Conservation (phyloP, 2,113 vertebrate genomes). For the Tyrannus savana region DNA sequence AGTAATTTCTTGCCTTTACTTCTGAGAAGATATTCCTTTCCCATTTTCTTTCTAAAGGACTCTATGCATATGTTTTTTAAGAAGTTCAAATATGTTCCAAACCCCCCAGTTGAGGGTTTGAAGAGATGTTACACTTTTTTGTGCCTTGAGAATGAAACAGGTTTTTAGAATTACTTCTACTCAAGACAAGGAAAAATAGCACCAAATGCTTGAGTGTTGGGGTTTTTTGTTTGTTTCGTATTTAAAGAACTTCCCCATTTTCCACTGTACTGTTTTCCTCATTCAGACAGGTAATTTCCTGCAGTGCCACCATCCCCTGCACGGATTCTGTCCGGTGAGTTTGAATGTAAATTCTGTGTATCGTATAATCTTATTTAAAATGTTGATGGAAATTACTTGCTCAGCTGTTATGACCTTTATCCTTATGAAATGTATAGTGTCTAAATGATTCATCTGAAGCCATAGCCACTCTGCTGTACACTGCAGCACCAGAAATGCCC, state of each 20-base stretch:
- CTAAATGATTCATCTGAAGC: constrained; percentile 52
- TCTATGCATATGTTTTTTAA: neutral
- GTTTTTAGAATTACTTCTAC: neutral
- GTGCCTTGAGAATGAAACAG: neutral
- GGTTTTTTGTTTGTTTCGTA: neutral
- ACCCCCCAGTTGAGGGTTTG: neutral
- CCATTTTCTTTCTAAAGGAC: neutral
- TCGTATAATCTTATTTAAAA: constrained; percentile 43
- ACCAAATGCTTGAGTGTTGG: neutral
- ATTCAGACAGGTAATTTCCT: neutral
- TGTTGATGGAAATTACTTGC: constrained; percentile 55
- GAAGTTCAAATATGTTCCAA: neutral
- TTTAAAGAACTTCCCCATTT: neutral
- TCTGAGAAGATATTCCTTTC: neutral
- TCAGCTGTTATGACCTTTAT: constrained; percentile 64
- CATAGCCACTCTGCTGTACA: neutral
- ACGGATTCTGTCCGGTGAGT: neutral
- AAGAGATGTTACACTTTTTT: neutral
- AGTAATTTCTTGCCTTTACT: neutral
- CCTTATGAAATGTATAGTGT: constrained; percentile 62
- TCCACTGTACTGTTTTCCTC: neutral
- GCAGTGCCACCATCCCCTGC: neutral
- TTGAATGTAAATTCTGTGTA: constrained; percentile 31
- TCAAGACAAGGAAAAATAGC: neutral
- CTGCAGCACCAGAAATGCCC: neutral